Conservation (phyloP, 2,888 invertebrate species). For the Rapana venosa region DNA sequence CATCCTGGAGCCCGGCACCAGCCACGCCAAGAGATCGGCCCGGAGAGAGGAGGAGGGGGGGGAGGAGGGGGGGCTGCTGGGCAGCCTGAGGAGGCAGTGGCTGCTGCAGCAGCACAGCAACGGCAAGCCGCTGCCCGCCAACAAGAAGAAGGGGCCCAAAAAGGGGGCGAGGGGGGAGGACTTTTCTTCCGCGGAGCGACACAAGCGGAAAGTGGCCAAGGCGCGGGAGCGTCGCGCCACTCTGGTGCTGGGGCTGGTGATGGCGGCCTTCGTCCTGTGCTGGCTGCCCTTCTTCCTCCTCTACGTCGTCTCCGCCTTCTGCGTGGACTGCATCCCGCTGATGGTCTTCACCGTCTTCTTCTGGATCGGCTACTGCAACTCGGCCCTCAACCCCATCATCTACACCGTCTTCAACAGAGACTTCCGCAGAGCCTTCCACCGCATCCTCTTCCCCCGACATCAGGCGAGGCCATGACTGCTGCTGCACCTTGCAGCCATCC, state of each 20-base stretch:
- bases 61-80: conserved; percentile 18
- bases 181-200: conserved; percentile 75
- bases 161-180: conserved; percentile 40
- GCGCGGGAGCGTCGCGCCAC: conserved; percentile 98
- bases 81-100: conserved; percentile 43
- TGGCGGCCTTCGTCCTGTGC: conserved; percentile 98
- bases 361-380: conserved; percentile 98
- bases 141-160: conserved; percentile 25
- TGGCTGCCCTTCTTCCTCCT: conserved; percentile 97
- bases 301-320: conserved; percentile 78
- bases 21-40: conserved; percentile 30
- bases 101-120: not conserved
- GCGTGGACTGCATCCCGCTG: conserved; percentile 69
- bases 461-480: conserved; percentile 37
- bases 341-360: conserved; percentile 90
- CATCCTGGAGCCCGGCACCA: conserved; percentile 52
- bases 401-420: conserved; percentile 99
- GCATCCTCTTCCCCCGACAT: conserved; percentile 85
- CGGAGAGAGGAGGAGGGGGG: not conserved
- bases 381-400: conserved; percentile 93
- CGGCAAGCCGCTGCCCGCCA: not conserved
- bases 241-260: conserved; percentile 95
- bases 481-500: not conserved
- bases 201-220: conserved; percentile 93
- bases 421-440: conserved; percentile 95